Percentiles rank a stretch among this genome's conserved stretches.
phyloP scores from a whole-genome alignment of 2,113 vertebrate genomes.

The Ceyx margarethae region DNA sequence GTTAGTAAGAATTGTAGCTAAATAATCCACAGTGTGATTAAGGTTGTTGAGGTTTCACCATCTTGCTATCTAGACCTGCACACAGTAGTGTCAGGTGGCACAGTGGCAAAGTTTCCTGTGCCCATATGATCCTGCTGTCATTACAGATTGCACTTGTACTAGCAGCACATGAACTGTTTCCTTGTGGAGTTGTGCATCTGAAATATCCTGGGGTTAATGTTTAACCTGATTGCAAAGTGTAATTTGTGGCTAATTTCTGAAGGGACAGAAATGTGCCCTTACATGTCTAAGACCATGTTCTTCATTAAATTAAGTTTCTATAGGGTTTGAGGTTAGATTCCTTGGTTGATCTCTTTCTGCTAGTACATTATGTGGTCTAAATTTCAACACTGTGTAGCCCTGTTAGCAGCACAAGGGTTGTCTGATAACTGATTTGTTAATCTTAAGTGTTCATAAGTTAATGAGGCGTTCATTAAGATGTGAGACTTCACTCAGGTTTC shows the following conservation, averaged over 20 bases:
- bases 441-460: not conserved
- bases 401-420: not conserved
- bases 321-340: not conserved
- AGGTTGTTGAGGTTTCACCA: not conserved
- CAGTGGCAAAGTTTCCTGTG: not conserved
- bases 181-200: not conserved
- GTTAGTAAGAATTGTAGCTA: not conserved
- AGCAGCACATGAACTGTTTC: not conserved
- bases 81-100: not conserved
- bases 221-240: conserved; percentile 23
- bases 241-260: not conserved
- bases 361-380: not conserved
- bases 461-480: not conserved
- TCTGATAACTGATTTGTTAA: not conserved
- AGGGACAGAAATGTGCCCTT: not conserved
- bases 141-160: conserved; percentile 19
- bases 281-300: not conserved
- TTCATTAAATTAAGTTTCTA: not conserved
- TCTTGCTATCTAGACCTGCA: not conserved
- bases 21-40: not conserved
- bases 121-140: conserved; percentile 43
- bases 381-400: not conserved
- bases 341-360: not conserved
- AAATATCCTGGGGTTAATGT: not conserved
- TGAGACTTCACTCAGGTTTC: not conserved